Evolutionary conservation across 2,797 vertebrate species (phyloP).

Genomic region (Champsocephalus gunnari): DNA sequence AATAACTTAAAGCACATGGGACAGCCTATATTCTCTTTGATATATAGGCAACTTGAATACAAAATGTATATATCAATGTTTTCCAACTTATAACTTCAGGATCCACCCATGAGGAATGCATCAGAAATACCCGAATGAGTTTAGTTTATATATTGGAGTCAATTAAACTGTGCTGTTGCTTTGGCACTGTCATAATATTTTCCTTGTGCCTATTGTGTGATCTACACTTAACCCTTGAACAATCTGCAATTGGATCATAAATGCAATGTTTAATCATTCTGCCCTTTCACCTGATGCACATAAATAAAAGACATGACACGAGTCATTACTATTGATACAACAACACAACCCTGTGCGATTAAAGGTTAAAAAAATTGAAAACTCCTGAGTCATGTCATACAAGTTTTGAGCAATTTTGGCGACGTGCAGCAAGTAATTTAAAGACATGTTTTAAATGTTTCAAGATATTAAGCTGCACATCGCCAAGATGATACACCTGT

Average conservation of each 20-base stretch:
- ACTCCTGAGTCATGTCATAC: neutral
- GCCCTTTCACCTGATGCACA: neutral
- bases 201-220: neutral
- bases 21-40: neutral
- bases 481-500: neutral
- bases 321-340: conserved; percentile 19
- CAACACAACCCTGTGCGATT: neutral
- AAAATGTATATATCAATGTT: too few species aligned
- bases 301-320: conserved; percentile 31
- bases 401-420: neutral
- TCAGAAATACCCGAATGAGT: conserved; percentile 2
- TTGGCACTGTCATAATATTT: neutral
- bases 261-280: conserved; percentile 41
- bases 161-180: conserved; percentile 4
- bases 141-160: conserved; percentile 1
- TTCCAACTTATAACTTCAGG: neutral
- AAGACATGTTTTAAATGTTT: neutral
- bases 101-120: neutral
- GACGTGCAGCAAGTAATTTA: neutral
- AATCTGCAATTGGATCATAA: conserved; percentile 36
- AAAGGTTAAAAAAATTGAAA: neutral
- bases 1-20: neutral
- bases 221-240: conserved; percentile 12
- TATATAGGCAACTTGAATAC: too few species aligned
- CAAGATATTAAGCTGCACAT: neutral